Conservation (phyloP, 2,113 vertebrate genomes). For the Cavia porcellus region DNA sequence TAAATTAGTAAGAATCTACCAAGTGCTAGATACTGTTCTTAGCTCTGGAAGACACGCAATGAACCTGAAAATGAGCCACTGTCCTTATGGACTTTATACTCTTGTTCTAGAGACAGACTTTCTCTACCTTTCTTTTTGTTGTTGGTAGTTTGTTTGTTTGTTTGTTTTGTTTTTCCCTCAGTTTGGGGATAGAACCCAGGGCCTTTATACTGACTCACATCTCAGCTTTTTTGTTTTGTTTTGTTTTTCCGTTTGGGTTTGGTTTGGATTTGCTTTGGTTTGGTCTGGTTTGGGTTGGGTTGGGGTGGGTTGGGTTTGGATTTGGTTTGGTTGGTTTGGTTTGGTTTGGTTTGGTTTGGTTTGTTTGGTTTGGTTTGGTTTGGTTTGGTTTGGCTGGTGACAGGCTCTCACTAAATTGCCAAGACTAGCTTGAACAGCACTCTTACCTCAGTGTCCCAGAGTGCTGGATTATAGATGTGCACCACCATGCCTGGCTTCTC, state of each 20-base stretch:
- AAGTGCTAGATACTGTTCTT: background rate
- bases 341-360: background rate
- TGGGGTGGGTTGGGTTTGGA: background rate
- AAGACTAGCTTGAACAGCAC: background rate
- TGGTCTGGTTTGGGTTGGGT: background rate
- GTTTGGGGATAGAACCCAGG: background rate
- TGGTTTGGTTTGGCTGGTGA: background rate
- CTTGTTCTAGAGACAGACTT: background rate
- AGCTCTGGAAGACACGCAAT: background rate
- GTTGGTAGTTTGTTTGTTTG: too few species aligned
- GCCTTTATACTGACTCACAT: background rate
- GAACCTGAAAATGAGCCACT: background rate
- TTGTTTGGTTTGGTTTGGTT: background rate
- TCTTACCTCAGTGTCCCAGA: background rate
- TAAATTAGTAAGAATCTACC: background rate
- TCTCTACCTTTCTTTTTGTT: background rate
- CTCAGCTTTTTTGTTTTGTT: background rate
- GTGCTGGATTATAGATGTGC: background rate
- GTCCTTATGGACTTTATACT: background rate
- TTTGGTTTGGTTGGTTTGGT: background rate
- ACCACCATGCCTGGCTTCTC: background rate
- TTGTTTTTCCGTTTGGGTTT: background rate
- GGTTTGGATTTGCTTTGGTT: background rate
- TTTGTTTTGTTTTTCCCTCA: background rate
- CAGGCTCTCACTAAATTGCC: background rate